Percentiles rank a stretch among this genome's conserved stretches.
Conservation (phyloP, 2,888 invertebrate species). For the Parasteatoda lunata region DNA sequence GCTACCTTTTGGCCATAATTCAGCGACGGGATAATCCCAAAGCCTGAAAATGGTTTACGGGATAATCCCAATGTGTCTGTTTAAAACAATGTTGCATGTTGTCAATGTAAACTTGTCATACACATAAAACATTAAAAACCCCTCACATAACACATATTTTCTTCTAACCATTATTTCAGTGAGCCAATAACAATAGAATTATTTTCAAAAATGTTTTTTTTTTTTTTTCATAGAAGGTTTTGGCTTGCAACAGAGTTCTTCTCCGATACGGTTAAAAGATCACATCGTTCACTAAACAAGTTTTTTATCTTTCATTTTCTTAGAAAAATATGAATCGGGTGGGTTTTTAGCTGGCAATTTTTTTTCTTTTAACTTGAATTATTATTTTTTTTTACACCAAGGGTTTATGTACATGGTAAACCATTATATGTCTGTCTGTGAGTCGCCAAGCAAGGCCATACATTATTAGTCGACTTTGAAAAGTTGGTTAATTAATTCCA, state of each 20-base stretch:
- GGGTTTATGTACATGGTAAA: conserved; percentile 44
- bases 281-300: neutral
- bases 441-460: conserved; percentile 38
- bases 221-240: neutral
- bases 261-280: conserved; percentile 3
- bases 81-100: too few species aligned
- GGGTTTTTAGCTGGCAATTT: conserved; percentile 25
- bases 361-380: neutral
- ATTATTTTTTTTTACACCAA: conserved; percentile 9
- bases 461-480: conserved; percentile 59
- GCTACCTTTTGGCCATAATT: conserved; percentile 10
- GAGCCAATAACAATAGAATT: conserved; percentile 1
- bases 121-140: conserved; percentile 65
- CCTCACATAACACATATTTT: conserved; percentile 26
- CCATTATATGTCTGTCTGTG: neutral
- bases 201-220: neutral
- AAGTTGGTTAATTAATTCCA: conserved; percentile 49
- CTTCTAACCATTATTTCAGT: conserved; percentile 1
- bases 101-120: neutral
- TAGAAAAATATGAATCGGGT: conserved; percentile 65
- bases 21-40: conserved; percentile 26
- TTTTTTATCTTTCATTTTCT: neutral
- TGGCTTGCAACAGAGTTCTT: neutral
- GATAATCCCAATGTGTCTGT: conserved; percentile 13
- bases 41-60: conserved; percentile 35